Conservation (phyloP, 2,888 invertebrate species). For the Ischnus inquisitorius region DNA sequence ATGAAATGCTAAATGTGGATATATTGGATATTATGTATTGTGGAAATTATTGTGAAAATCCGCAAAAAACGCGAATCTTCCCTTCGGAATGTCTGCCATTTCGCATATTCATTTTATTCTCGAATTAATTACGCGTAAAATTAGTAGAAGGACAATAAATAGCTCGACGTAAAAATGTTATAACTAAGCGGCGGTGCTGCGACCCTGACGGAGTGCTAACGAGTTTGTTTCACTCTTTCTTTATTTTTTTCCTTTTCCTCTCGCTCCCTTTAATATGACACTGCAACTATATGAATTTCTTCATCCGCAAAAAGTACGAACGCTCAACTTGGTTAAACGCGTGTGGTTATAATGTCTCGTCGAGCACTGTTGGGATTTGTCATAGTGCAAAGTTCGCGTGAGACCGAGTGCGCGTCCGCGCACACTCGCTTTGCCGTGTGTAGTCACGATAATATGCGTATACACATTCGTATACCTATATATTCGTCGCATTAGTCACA, state of each 20-base stretch:
- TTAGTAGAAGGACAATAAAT: slow-evolving; percentile 3
- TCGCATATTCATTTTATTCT: background rate
- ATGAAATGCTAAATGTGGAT: no score
- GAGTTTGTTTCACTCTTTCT: background rate
- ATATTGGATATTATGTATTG: no score
- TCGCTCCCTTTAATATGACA: background rate
- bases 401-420: slow-evolving; percentile 1
- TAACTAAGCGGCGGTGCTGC: background rate
- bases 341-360: slow-evolving; percentile 38
- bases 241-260: background rate
- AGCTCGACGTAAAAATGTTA: background rate
- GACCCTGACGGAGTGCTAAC: slow-evolving; percentile 33
- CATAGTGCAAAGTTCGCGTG: slow-evolving; percentile 38
- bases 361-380: slow-evolving; percentile 30
- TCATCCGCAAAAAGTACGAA: background rate
- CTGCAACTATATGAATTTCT: background rate
- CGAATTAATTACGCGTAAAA: background rate
- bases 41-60: no score
- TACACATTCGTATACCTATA: no score
- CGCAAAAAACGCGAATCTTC: background rate
- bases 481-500: slow-evolving; percentile 6
- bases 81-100: background rate
- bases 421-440: background rate
- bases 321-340: slow-evolving; percentile 34
- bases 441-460: no score